Evolutionary conservation across 2,797 vertebrate species (phyloP).

Genomic region (Tarsius wallacei): DNA sequence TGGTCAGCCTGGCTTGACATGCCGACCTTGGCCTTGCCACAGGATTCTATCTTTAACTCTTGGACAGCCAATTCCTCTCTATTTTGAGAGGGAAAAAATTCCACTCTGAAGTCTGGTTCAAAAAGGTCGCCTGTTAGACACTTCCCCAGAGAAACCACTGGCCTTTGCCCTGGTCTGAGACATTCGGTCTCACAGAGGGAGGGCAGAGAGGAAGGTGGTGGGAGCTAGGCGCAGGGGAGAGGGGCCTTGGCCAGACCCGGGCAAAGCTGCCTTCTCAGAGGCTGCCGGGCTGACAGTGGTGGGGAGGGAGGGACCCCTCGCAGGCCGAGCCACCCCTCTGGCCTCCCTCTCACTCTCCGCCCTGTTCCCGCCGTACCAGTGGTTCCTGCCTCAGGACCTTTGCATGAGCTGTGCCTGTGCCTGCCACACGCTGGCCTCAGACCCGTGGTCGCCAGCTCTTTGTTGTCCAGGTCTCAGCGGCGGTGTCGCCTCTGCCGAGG

Average conservation of each 20-base stretch:
- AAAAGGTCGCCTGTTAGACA: conserved; percentile 84
- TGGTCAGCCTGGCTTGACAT: background rate
- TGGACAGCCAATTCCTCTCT: conserved; percentile 84
- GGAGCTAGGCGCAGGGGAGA: no score
- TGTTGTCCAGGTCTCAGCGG: background rate
- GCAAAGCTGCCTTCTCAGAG: background rate
- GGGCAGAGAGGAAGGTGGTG: background rate
- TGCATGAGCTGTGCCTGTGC: background rate
- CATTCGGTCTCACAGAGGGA: background rate
- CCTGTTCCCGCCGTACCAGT: no score
- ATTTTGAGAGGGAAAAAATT: conserved; percentile 88
- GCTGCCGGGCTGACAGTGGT: background rate
- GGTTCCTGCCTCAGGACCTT: background rate
- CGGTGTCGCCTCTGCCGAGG: background rate
- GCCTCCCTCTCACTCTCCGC: background rate
- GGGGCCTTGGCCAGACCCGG: fast-evolving
- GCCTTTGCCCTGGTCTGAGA: background rate
- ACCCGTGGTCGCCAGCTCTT: no score
- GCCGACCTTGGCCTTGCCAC: conserved; percentile 77
- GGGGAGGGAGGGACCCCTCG: background rate
- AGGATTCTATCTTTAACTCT: conserved; percentile 89
- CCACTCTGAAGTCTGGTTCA: conserved; percentile 84
- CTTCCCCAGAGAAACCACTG: background rate
- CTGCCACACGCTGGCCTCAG: no score
- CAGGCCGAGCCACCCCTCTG: background rate